Evolutionary conservation across 1,140 invertebrate genomes (phyloP).

Genomic region (Bombus vancouverensis): DNA sequence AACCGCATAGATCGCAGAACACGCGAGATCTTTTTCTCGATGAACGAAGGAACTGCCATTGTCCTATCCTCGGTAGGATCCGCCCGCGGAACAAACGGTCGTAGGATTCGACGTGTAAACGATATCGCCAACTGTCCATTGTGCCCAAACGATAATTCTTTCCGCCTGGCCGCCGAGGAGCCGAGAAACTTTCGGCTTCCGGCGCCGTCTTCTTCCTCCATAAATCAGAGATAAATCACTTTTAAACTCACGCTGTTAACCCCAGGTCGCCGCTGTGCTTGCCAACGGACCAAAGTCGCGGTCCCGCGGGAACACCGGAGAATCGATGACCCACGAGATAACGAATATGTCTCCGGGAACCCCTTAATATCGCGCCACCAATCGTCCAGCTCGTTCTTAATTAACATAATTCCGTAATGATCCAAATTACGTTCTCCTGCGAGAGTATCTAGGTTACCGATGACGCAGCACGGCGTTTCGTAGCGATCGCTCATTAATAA

Average conservation of each 20-base stretch:
- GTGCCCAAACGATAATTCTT: constrained; percentile 77
- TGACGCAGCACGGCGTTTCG: constrained; percentile 8
- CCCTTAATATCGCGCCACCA: constrained; percentile 41
- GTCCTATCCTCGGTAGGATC: background rate
- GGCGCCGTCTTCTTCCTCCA: constrained; percentile 70
- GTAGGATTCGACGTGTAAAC: constrained; percentile 76
- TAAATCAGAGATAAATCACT: constrained; percentile 82
- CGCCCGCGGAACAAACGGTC: constrained; percentile 50
- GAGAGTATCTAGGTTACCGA: constrained; percentile 19
- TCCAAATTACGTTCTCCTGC: background rate
- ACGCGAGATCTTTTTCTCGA: constrained; percentile 24
- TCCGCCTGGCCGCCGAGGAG: constrained; percentile 74
- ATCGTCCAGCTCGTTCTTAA: constrained; percentile 43
- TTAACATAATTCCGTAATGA: constrained; percentile 60
- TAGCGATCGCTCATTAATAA: constrained; percentile 35
- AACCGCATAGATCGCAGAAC: constrained; percentile 12
- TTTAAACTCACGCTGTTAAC: constrained; percentile 80
- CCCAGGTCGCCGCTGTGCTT: constrained; percentile 72
- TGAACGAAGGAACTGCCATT: constrained; percentile 6
- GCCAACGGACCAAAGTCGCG: constrained; percentile 30
- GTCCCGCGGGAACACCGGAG: constrained; percentile 4
- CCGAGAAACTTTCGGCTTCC: constrained; percentile 75
- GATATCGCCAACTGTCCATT: constrained; percentile 78
- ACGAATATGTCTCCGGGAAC: constrained; percentile 71
- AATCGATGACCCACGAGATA: constrained; percentile 78